Percentiles rank a stretch among this genome's conserved stretches.
Conservation (phyloP, 2,888 invertebrate genomes). For the Noctua fimbriata region DNA sequence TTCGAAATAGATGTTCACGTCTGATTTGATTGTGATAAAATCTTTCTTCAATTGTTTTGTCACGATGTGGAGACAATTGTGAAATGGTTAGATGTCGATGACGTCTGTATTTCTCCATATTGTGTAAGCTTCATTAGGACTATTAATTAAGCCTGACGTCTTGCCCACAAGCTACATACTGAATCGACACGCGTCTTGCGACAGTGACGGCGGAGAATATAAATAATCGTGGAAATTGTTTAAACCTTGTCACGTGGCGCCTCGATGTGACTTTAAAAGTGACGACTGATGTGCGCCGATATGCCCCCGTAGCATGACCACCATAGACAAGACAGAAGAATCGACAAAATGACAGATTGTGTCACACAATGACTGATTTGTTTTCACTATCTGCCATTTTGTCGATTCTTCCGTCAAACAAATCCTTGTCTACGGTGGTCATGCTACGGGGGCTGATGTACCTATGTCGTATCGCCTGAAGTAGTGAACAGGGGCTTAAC, state of each 20-base stretch:
- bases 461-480: not conserved
- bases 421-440: too few relatives aligned
- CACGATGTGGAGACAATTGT: conserved; percentile 31
- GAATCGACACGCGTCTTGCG: too few relatives aligned
- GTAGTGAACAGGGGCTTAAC: not conserved
- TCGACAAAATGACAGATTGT: too few relatives aligned
- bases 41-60: conserved; percentile 35
- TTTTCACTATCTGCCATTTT: too few relatives aligned
- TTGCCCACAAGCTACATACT: not conserved
- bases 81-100: not conserved
- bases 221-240: not conserved
- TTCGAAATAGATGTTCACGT: conserved; percentile 54
- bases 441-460: too few relatives aligned
- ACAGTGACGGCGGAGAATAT: not conserved
- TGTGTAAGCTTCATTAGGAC: conserved; percentile 1
- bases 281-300: not conserved
- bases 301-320: too few relatives aligned
- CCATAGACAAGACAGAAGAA: too few relatives aligned
- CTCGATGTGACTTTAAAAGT: not conserved
- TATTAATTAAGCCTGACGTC: not conserved
- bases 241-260: not conserved
- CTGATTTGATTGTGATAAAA: conserved; percentile 21
- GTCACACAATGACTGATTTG: too few relatives aligned
- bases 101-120: not conserved
- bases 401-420: too few relatives aligned